Evolutionary conservation across 2,113 vertebrate genomes (phyloP).

Genomic region (Chaetops frenatus): DNA sequence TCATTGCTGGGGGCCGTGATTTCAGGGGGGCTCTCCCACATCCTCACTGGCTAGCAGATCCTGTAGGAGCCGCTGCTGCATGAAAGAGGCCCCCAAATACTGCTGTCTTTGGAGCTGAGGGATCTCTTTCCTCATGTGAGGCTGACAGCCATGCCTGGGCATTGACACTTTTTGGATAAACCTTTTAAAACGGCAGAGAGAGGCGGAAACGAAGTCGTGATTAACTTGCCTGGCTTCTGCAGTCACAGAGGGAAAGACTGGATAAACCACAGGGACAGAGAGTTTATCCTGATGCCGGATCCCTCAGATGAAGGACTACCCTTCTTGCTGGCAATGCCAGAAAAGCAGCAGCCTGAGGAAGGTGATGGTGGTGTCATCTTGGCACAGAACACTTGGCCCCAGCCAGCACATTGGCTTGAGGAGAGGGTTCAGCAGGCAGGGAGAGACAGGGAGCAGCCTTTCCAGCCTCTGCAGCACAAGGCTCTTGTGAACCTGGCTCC

Average conservation of each 20-base stretch:
- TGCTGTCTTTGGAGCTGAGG: neutral
- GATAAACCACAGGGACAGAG: constrained; percentile 54
- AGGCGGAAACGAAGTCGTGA: constrained; percentile 76
- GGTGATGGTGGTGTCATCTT: constrained; percentile 76
- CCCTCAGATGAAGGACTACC: constrained; percentile 81
- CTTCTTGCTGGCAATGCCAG: constrained; percentile 62
- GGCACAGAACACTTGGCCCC: constrained; percentile 66
- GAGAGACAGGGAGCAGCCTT: constrained; percentile 54
- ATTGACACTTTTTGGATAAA: neutral
- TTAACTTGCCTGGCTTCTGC: constrained; percentile 79
- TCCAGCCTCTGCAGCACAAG: constrained; percentile 23
- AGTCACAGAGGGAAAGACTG: constrained; percentile 76
- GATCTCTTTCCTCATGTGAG: neutral
- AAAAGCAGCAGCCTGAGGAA: constrained; percentile 68
- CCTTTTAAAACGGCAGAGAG: constrained; percentile 78
- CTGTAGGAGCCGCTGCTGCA: neutral
- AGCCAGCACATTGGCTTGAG: neutral
- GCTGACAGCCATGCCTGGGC: neutral
- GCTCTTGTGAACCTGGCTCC: neutral
- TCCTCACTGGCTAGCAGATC: neutral
- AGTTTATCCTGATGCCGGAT: constrained; percentile 75
- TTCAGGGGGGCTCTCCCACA: neutral
- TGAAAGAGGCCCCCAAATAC: neutral
- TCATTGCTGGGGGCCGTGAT: neutral
- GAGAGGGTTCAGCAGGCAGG: constrained; percentile 32